Conservation (phyloP, 2,797 vertebrate species). For the Poeciliopsis gracilis region DNA sequence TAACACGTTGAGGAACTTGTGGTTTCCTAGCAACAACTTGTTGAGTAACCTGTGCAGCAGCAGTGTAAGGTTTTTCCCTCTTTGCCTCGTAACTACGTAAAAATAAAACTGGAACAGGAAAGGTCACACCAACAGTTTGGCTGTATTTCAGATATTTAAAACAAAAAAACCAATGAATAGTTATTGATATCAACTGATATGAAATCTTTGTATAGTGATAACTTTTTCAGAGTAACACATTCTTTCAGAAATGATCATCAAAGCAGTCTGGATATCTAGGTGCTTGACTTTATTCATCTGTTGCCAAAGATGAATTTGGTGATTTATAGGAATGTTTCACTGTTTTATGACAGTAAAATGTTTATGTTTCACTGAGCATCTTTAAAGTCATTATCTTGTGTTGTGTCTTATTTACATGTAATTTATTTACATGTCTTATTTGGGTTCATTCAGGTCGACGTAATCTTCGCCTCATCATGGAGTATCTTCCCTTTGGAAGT, state of each 20-base stretch:
- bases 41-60: too few species aligned
- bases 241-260: background rate
- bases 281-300: background rate
- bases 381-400: background rate
- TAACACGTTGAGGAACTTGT: too few species aligned
- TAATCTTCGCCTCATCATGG: constrained; percentile 95
- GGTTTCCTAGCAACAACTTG: too few species aligned
- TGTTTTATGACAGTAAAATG: background rate
- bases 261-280: background rate
- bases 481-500: constrained; percentile 95
- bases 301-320: background rate
- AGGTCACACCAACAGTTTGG: too few species aligned
- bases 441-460: constrained; percentile 80
- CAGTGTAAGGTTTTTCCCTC: too few species aligned
- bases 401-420: background rate
- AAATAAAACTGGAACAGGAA: too few species aligned
- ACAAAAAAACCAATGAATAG: too few species aligned
- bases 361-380: background rate
- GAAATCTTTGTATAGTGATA: too few species aligned
- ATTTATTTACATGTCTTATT: constrained; percentile 8
- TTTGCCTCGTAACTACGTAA: too few species aligned
- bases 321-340: background rate
- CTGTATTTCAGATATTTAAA: too few species aligned
- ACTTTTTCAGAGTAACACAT: background rate
- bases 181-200: too few species aligned